Conservation (phyloP, 2,888 invertebrate species). For the Brachynemurus nebulosus region DNA sequence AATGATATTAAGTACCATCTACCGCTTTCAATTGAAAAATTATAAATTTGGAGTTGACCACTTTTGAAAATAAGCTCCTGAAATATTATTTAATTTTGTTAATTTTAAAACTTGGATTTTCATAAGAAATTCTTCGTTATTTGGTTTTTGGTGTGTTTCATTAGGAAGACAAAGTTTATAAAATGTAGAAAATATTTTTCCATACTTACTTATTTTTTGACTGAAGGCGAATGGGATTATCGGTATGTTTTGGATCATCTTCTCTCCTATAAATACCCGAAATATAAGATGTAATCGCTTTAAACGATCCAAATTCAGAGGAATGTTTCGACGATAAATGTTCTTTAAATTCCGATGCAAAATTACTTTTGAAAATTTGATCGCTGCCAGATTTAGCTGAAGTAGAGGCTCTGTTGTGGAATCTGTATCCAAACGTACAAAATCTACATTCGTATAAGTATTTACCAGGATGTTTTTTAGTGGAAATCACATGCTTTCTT, state of each 20-base stretch:
- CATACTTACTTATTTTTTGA: too few relatives aligned
- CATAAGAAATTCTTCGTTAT: too few relatives aligned
- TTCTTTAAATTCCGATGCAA: conserved; percentile 48
- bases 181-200: too few relatives aligned
- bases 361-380: conserved; percentile 44
- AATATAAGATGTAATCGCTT: conserved; percentile 37
- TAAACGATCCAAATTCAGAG: conserved; percentile 34
- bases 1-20: too few relatives aligned
- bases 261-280: conserved; percentile 33
- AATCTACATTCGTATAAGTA: conserved; percentile 63
- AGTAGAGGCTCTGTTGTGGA: conserved; percentile 15
- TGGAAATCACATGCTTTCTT: conserved; percentile 70
- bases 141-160: too few relatives aligned
- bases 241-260: conserved; percentile 23
- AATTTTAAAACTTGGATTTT: too few relatives aligned
- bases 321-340: conserved; percentile 47
- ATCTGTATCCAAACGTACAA: conserved; percentile 30
- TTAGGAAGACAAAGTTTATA: too few relatives aligned
- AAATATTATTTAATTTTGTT: too few relatives aligned
- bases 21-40: too few relatives aligned
- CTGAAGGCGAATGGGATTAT: conserved; percentile 4
- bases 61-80: too few relatives aligned
- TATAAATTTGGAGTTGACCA: too few relatives aligned
- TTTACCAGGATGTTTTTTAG: conserved; percentile 63
- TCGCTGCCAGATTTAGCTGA: conserved; percentile 19